Evolutionary conservation across 2,113 vertebrate species (phyloP).

Genomic region (Dipodomys stephensi): DNA sequence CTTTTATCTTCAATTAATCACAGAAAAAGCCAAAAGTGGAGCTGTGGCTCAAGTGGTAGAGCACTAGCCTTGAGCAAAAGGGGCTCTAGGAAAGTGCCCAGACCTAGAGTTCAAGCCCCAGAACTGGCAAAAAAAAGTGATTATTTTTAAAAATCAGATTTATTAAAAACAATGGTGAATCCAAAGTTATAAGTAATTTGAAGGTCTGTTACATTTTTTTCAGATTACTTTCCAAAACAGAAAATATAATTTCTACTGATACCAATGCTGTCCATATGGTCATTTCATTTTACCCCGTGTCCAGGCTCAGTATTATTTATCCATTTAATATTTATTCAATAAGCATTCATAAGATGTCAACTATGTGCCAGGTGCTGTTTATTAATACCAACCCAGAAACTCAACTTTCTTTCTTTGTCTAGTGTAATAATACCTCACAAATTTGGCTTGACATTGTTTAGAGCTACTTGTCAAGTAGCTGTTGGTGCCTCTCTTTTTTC

Average conservation of each 20-base stretch:
- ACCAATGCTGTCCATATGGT: background rate
- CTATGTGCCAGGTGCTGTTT: background rate
- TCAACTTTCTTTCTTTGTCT: slow-evolving; percentile 2
- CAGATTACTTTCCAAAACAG: slow-evolving; percentile 38
- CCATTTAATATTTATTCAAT: background rate
- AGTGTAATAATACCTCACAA: background rate
- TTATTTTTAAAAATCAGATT: background rate
- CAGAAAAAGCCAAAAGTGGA: too few species aligned
- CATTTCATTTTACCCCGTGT: background rate
- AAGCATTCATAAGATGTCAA: background rate
- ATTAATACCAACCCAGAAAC: slow-evolving; percentile 10
- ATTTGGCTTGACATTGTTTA: slow-evolving; percentile 3
- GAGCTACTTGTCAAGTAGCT: slow-evolving; percentile 28
- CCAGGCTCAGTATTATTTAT: background rate
- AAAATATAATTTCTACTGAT: background rate
- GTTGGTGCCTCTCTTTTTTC: background rate
- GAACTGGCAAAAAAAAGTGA: too few species aligned
- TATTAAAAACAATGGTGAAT: background rate
- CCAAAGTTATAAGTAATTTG: background rate
- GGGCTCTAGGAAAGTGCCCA: too few species aligned
- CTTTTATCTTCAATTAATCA: too few species aligned
- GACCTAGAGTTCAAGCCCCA: too few species aligned
- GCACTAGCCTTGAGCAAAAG: too few species aligned
- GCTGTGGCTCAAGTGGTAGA: too few species aligned
- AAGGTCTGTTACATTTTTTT: slow-evolving; percentile 10